These are phyloP conservation scores for Euwallacea fornicatus DNA, from an alignment of 1,140 invertebrate species.

Conservation along the genomic window DNA sequence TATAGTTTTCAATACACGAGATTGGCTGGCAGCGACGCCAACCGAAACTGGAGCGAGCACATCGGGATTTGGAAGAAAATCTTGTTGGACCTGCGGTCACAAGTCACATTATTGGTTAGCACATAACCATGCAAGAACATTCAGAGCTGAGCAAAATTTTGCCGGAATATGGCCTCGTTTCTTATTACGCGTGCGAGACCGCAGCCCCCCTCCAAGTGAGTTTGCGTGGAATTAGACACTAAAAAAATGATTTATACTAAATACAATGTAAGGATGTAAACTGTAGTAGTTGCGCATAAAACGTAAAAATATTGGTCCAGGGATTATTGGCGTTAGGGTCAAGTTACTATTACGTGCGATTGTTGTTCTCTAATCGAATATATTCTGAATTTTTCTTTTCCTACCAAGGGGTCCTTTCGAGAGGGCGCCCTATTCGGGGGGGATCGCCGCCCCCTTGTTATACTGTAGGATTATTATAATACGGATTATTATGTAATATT, in stretches of 20 bases:
- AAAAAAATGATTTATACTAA: slow-evolving; percentile 38
- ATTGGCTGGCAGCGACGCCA: slow-evolving; percentile 1
- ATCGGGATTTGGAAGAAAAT: slow-evolving; percentile 25
- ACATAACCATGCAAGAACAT: too few species aligned
- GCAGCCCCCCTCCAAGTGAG: slow-evolving; percentile 2
- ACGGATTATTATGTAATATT: slow-evolving; percentile 56
- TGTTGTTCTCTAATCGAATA: slow-evolving; percentile 53
- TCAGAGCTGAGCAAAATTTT: too few species aligned
- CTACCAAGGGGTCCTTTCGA: slow-evolving; percentile 44
- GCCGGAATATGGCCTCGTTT: too few species aligned
- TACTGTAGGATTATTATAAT: slow-evolving; percentile 54
- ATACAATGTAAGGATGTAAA: slow-evolving; percentile 51
- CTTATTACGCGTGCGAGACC: too few species aligned
- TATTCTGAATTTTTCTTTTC: slow-evolving; percentile 44
- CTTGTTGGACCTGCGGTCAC: neutral
- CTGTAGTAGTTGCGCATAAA: slow-evolving; percentile 52
- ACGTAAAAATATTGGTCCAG: slow-evolving; percentile 46
- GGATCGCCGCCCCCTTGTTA: slow-evolving; percentile 43
- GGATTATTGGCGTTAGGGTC: slow-evolving; percentile 50
- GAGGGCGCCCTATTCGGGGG: slow-evolving; percentile 34
- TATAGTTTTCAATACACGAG: slow-evolving; percentile 46
- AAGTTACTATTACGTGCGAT: slow-evolving; percentile 49
- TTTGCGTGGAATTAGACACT: slow-evolving; percentile 29
- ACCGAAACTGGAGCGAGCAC: neutral
- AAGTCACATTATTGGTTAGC: too few species aligned